These are phyloP conservation scores for Melierax canorus DNA, from an alignment of 2,113 vertebrate genomes.

Conservation along the genomic window DNA sequence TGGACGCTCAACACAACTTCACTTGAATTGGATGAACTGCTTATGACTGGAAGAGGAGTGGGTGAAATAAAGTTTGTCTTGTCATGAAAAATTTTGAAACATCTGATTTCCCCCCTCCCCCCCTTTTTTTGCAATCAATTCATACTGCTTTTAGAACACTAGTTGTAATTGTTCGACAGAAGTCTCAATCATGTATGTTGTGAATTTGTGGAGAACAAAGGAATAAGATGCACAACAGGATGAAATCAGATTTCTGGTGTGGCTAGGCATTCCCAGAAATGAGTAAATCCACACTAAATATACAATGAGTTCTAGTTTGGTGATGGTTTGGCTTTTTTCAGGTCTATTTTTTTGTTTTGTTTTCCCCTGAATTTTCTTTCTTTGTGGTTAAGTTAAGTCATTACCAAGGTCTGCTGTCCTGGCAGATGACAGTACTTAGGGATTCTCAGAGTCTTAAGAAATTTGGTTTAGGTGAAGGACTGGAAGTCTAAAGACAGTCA, in stretches of 20 bases:
- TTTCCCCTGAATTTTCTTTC: background rate
- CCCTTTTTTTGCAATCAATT: background rate
- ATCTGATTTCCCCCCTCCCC: rapidly evolving
- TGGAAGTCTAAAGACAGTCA: background rate
- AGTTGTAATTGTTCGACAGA: background rate
- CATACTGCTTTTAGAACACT: background rate
- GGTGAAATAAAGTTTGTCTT: background rate
- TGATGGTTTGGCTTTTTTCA: background rate
- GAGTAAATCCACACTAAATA: background rate
- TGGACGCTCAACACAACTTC: background rate
- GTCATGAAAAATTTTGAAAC: background rate
- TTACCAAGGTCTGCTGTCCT: background rate
- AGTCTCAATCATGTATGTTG: background rate
- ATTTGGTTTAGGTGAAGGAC: background rate
- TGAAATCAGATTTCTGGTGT: background rate
- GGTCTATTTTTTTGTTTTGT: background rate
- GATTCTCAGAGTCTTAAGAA: background rate
- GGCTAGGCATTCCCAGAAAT: background rate
- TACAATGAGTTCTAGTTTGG: background rate
- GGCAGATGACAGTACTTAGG: background rate
- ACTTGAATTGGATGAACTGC: background rate
- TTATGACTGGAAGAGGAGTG: background rate
- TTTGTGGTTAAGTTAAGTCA: background rate
- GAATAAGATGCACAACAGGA: background rate
- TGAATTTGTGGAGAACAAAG: background rate